phyloP scores from a whole-genome alignment of 2,888 invertebrate genomes.

The Marasmarcha lunaedactyla region DNA sequence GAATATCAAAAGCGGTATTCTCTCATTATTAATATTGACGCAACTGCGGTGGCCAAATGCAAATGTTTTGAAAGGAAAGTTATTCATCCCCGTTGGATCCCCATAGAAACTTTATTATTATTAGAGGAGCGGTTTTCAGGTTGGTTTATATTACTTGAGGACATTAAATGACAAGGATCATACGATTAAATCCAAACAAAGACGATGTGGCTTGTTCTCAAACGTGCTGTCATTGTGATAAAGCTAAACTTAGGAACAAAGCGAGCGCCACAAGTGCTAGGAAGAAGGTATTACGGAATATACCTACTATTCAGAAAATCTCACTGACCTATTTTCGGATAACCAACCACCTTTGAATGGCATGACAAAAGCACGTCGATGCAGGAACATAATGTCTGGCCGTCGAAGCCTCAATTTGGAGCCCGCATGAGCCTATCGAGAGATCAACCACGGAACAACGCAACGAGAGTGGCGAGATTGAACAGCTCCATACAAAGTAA shows the following conservation, averaged over 20 bases:
- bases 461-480: conserved; percentile 14
- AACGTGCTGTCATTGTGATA: conserved; percentile 25
- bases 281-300: conserved; percentile 32
- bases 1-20: conserved; percentile 13
- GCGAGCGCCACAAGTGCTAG: conserved; percentile 26
- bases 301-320: conserved; percentile 36
- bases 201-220: conserved; percentile 20
- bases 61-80: conserved; percentile 8
- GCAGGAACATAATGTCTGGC: conserved; percentile 53
- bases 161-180: conserved; percentile 14
- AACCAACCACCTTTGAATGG: conserved; percentile 56
- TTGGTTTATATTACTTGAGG: conserved; percentile 8
- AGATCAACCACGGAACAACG: conserved; percentile 27
- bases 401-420: conserved; percentile 47
- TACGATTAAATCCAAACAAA: conserved; percentile 19
- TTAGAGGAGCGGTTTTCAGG: neutral
- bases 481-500: neutral
- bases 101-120: neutral
- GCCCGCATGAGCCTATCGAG: conserved; percentile 48
- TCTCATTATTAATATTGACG: conserved; percentile 12
- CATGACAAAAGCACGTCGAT: conserved; percentile 57
- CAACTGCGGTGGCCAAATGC: neutral
- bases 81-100: neutral
- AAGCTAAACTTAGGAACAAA: conserved; percentile 34
- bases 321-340: conserved; percentile 51